These are phyloP conservation scores for Steinernema khuongi DNA, from an alignment of 1,140 invertebrate species.

Conservation along the genomic window DNA sequence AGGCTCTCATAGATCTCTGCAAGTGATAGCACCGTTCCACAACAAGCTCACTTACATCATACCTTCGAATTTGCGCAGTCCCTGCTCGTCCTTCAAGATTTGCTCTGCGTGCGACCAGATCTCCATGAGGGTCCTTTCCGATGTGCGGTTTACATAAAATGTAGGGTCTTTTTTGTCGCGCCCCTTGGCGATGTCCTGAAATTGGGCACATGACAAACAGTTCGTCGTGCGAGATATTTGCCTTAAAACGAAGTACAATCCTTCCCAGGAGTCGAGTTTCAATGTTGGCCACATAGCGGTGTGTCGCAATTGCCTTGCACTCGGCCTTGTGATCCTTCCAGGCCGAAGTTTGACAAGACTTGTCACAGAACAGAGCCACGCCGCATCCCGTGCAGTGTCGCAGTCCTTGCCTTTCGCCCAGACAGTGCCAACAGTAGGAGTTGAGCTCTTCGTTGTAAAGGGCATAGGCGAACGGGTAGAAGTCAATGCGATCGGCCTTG, in stretches of 20 bases:
- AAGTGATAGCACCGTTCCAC: too few relatives aligned
- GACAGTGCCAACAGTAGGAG: not conserved
- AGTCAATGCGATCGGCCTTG: not conserved
- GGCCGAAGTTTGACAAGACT: not conserved
- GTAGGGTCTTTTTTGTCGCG: constrained; percentile 45
- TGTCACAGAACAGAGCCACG: not conserved
- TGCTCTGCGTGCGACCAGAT: constrained; percentile 56
- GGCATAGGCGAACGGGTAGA: not conserved
- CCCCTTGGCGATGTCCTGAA: constrained; percentile 46
- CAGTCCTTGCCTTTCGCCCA: not conserved
- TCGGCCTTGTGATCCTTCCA: constrained; percentile 9
- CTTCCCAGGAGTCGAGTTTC: constrained; percentile 45
- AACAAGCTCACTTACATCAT: not conserved
- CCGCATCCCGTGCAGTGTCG: not conserved
- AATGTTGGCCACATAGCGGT: not conserved
- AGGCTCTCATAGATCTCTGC: constrained; percentile 50
- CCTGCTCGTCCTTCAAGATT: constrained; percentile 49
- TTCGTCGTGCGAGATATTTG: not conserved
- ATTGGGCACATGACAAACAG: constrained; percentile 5
- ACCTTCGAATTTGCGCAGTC: constrained; percentile 52
- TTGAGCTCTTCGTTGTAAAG: not conserved
- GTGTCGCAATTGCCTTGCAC: constrained; percentile 1
- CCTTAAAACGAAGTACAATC: constrained; percentile 51
- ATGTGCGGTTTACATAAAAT: constrained; percentile 51
- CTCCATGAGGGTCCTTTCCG: constrained; percentile 51